A percentile compares a stretch with the other conserved stretches of the same genome.
phyloP scores from a whole-genome alignment of 2,888 invertebrate species.

The Drosophila eohydei region DNA sequence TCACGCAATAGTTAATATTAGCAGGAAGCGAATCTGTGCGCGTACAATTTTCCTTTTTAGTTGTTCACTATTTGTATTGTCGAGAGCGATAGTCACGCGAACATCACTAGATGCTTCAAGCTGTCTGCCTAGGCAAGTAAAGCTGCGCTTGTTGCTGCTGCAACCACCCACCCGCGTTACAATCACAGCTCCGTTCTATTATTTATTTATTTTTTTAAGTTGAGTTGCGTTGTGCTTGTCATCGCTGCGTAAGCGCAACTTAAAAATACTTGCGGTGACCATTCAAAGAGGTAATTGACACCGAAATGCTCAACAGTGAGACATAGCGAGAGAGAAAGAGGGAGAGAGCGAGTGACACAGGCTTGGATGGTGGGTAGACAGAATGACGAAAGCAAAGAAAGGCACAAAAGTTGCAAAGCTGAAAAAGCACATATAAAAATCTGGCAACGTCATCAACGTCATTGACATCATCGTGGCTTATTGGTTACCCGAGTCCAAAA shows the following conservation, averaged over 20 bases:
- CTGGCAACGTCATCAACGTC: constrained; percentile 55
- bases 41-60: not conserved
- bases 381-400: constrained; percentile 44
- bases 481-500: constrained; percentile 37
- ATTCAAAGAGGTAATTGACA: constrained; percentile 60
- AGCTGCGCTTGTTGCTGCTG: constrained; percentile 3
- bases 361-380: not conserved
- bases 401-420: constrained; percentile 22
- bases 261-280: constrained; percentile 57
- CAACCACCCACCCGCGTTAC: constrained; percentile 2
- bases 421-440: constrained; percentile 40
- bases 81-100: constrained; percentile 24
- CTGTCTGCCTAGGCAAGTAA: constrained; percentile 12
- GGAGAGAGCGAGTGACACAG: not conserved
- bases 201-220: constrained; percentile 6
- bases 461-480: constrained; percentile 60
- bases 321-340: not conserved
- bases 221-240: constrained; percentile 35
- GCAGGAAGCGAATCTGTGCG: not conserved
- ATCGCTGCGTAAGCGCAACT: constrained; percentile 54
- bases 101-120: constrained; percentile 23
- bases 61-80: not conserved
- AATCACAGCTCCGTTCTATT: constrained; percentile 18
- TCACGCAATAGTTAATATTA: not conserved
- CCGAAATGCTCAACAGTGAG: constrained; percentile 20